These are phyloP conservation scores for Aromia moschata DNA, from an alignment of 2,888 invertebrate species.

Conservation along the genomic window DNA sequence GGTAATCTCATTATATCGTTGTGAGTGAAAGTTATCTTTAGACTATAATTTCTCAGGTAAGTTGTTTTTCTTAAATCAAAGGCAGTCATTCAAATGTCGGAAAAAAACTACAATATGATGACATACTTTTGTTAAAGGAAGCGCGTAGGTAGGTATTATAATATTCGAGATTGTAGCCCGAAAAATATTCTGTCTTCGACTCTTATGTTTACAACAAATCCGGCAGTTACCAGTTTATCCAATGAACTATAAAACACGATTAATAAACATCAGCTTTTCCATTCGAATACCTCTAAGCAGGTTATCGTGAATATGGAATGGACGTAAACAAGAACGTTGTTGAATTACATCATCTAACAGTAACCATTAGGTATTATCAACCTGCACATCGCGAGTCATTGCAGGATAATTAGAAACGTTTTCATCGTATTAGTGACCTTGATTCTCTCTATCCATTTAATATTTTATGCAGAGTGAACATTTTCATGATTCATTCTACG, in stretches of 20 bases:
- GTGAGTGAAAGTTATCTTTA: too few relatives aligned
- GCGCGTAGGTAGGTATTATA: neutral
- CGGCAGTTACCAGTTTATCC: too few relatives aligned
- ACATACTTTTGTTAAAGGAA: neutral
- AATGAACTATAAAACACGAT: neutral
- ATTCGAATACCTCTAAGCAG: conserved; percentile 2
- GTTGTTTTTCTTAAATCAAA: too few relatives aligned
- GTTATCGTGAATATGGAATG: neutral
- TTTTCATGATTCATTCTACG: too few relatives aligned
- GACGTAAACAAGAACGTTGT: conserved; percentile 7
- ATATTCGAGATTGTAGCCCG: too few relatives aligned
- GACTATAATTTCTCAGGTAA: too few relatives aligned
- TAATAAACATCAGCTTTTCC: conserved; percentile 3
- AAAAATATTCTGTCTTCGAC: too few relatives aligned
- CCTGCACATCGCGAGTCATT: conserved; percentile 2
- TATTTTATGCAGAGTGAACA: too few relatives aligned
- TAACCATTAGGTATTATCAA: conserved; percentile 15
- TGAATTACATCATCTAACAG: conserved; percentile 16
- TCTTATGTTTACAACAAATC: too few relatives aligned
- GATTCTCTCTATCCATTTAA: neutral
- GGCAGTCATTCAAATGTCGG: too few relatives aligned
- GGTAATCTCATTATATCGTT: too few relatives aligned
- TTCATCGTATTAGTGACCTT: conserved; percentile 6
- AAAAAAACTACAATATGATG: too few relatives aligned
- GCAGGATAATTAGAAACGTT: conserved; percentile 14